These are phyloP conservation scores for Excalfactoria chinensis DNA, from an alignment of 2,113 vertebrate species.

Conservation along the genomic window DNA sequence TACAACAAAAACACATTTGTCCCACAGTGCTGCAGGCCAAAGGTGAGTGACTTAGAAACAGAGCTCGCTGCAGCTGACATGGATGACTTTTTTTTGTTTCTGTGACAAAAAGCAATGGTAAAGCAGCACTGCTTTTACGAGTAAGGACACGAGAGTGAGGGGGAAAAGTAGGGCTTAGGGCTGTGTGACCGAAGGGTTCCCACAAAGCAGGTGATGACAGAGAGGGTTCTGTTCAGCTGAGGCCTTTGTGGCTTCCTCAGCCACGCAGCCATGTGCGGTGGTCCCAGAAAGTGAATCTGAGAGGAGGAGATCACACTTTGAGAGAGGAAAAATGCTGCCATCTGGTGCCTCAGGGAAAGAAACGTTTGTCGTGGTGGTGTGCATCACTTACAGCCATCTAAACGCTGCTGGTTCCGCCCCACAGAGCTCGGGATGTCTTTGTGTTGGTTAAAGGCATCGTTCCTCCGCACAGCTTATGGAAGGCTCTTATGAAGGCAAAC, in stretches of 20 bases:
- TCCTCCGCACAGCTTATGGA: not conserved
- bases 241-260: not conserved
- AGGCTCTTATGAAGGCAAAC: not conserved
- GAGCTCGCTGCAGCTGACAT: not conserved
- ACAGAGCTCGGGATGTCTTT: not conserved
- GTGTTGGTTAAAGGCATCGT: not conserved
- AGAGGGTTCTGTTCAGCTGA: not conserved
- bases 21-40: not conserved
- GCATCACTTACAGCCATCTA: not conserved
- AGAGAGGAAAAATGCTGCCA: slow-evolving; percentile 64
- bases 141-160: not conserved
- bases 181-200: not conserved
- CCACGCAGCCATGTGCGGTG: slow-evolving; percentile 5
- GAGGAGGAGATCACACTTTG: slow-evolving; percentile 1
- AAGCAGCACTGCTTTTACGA: not conserved
- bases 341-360: slow-evolving; percentile 45
- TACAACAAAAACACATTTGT: not conserved
- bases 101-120: not conserved
- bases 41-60: not conserved
- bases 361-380: not conserved
- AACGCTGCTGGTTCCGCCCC: not conserved
- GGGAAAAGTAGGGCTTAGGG: not conserved
- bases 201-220: not conserved
- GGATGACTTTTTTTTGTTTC: not conserved
- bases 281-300: not conserved